phyloP scores from a whole-genome alignment of 2,888 invertebrate species.

The Gibbula magus region DNA sequence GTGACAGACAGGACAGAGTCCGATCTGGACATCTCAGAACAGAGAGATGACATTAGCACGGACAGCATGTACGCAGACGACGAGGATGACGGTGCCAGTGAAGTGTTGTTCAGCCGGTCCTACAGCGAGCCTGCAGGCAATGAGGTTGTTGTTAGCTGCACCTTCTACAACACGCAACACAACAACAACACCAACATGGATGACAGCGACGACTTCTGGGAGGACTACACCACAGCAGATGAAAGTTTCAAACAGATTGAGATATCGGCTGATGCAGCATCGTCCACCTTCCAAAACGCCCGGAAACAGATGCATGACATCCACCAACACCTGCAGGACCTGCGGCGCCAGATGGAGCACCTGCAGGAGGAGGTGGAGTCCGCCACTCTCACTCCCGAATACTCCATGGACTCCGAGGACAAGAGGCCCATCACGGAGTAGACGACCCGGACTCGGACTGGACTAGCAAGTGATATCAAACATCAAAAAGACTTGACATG shows the following conservation, averaged over 20 bases:
- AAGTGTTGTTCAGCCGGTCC: conserved; percentile 58
- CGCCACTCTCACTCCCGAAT: conserved; percentile 39
- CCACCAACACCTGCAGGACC: conserved; percentile 62
- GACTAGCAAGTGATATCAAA: no score
- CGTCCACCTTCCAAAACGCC: conserved; percentile 60
- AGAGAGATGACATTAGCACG: conserved; percentile 61
- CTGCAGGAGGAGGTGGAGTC: conserved; percentile 59
- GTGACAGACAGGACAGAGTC: conserved; percentile 58
- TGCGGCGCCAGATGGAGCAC: conserved; percentile 64
- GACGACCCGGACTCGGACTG: no score
- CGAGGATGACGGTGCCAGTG: conserved; percentile 58
- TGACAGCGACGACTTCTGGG: conserved; percentile 49
- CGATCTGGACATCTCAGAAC: conserved; percentile 67
- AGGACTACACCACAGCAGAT: conserved; percentile 44
- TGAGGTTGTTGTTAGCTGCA: conserved; percentile 45
- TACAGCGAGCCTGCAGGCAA: conserved; percentile 56
- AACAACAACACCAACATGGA: conserved; percentile 32
- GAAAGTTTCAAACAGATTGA: conserved; percentile 49
- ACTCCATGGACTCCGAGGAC: conserved; percentile 45
- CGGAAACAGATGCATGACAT: conserved; percentile 69
- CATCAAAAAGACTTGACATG: no score
- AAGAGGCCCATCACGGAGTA: conserved; percentile 47
- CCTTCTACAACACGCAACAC: conserved; percentile 36
- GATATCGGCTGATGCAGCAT: conserved; percentile 53
- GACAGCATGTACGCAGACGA: conserved; percentile 68